Conservation (phyloP, 2,797 vertebrate genomes). For the Setipinna tenuifilis region DNA sequence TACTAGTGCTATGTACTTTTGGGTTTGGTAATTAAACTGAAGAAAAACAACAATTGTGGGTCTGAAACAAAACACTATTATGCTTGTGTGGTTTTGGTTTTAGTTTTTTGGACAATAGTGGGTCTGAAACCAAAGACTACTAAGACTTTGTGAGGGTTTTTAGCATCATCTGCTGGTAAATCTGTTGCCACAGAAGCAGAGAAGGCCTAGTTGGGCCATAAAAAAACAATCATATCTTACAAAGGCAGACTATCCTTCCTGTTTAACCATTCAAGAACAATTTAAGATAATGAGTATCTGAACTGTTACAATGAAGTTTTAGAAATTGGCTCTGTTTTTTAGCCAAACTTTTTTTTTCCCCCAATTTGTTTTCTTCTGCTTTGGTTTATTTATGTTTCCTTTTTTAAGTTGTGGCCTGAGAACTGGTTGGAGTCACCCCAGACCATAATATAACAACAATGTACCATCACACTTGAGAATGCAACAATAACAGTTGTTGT, state of each 20-base stretch:
- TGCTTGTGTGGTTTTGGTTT: not conserved
- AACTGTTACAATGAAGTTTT: not conserved
- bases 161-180: not conserved
- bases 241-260: not conserved
- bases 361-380: not conserved
- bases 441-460: not conserved
- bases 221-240: not conserved
- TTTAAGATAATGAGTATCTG: not conserved
- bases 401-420: not conserved
- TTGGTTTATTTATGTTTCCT: not conserved
- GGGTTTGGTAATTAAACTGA: not conserved
- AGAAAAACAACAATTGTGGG: not conserved
- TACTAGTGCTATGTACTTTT: not conserved
- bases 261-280: not conserved
- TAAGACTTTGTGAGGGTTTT: not conserved
- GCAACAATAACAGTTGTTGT: not conserved
- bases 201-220: not conserved
- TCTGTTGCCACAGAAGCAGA: not conserved
- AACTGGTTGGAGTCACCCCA: not conserved
- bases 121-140: not conserved
- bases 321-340: not conserved
- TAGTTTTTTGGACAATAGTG: not conserved
- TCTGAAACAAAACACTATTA: not conserved
- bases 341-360: not conserved
- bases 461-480: not conserved